Conservation (phyloP, 1,140 invertebrate species). For the Drosophila sulfurigaster region DNA sequence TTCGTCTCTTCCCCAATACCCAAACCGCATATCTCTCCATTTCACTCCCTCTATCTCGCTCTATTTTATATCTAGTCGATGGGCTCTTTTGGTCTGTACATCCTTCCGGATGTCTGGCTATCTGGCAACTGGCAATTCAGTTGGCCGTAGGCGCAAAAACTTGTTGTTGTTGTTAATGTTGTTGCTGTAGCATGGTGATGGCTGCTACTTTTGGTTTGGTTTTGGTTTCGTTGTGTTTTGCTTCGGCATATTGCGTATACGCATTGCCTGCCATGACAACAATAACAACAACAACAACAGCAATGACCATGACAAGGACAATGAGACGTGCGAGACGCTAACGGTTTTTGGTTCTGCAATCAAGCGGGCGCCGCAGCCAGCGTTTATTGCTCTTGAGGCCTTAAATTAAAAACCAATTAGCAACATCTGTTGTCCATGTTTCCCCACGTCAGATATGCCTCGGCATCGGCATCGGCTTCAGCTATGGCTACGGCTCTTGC, state of each 20-base stretch:
- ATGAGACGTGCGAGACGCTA: not conserved
- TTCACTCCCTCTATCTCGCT: not conserved
- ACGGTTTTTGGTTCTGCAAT: constrained; percentile 14
- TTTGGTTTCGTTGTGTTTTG: constrained; percentile 11
- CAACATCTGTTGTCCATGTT: constrained; percentile 64
- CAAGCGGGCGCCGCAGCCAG: constrained; percentile 27
- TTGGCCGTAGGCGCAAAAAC: constrained; percentile 38
- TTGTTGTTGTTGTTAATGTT: constrained; percentile 1
- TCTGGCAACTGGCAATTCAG: constrained; percentile 29
- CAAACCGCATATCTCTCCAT: constrained; percentile 6
- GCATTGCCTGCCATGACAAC: constrained; percentile 38
- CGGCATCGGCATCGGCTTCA: not conserved
- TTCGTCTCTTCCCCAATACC: not conserved
- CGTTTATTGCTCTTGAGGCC: constrained; percentile 66
- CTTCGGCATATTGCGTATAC: constrained; percentile 47
- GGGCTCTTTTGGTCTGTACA: not conserved
- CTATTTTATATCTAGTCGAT: not conserved
- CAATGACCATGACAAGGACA: constrained; percentile 14
- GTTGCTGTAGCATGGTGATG: not conserved
- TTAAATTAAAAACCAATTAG: constrained; percentile 70
- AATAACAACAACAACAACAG: not conserved
- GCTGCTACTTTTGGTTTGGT: constrained; percentile 4
- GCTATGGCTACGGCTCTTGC: not conserved
- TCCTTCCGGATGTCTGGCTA: constrained; percentile 29
- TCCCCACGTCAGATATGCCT: constrained; percentile 7